Evolutionary conservation across 2,888 invertebrate genomes (phyloP).

Genomic region (Drosophila cracens): DNA sequence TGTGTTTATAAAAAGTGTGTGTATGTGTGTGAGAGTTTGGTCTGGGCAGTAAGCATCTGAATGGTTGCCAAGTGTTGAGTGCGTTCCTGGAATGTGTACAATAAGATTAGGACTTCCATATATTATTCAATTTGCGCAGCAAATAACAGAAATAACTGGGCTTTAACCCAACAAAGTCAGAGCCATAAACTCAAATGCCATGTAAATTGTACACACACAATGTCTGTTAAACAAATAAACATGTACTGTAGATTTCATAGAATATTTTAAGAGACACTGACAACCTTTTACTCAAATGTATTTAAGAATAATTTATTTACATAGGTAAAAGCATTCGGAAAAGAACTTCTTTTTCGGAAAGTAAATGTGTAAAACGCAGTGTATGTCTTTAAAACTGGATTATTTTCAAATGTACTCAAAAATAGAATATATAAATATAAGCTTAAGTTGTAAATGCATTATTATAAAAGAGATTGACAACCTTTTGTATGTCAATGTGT

Average conservation of each 20-base stretch:
- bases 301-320: not conserved
- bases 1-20: slow-evolving; percentile 66
- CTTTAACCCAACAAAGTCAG: slow-evolving; percentile 19
- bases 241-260: not conserved
- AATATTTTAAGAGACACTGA: not conserved
- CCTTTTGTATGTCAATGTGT: not conserved
- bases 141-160: slow-evolving; percentile 21
- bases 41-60: slow-evolving; percentile 20
- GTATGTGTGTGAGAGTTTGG: not conserved
- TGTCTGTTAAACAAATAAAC: not conserved
- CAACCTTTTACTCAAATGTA: not conserved
- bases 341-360: not conserved
- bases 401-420: not conserved
- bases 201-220: slow-evolving; percentile 6
- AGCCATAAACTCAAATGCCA: slow-evolving; percentile 1
- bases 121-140: slow-evolving; percentile 68
- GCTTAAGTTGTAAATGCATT: not conserved
- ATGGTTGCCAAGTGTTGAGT: slow-evolving; percentile 16
- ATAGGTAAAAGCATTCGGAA: not conserved
- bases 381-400: not conserved
- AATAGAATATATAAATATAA: not conserved
- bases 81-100: slow-evolving; percentile 37
- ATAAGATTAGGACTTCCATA: slow-evolving; percentile 51
- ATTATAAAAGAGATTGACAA: not conserved
- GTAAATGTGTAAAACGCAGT: not conserved